phyloP scores from a whole-genome alignment of 2,888 invertebrate species.

The Leptinotarsa peninsularis region DNA sequence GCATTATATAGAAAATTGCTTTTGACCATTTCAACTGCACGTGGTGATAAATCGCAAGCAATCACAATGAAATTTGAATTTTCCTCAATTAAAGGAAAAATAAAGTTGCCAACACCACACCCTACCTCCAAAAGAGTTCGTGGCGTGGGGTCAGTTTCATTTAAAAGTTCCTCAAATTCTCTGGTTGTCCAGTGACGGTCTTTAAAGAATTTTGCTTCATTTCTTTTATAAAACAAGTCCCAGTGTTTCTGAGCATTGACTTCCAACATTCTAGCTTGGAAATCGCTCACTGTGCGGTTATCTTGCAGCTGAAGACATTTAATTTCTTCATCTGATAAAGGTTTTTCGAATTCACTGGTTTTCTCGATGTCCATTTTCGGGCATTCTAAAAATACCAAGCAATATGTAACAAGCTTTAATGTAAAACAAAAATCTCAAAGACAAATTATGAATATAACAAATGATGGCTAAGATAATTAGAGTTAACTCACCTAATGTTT shows the following conservation, averaged over 20 bases:
- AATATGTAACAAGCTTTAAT: neutral
- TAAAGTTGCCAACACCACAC: conserved; percentile 97
- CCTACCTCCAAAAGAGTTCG: conserved; percentile 83
- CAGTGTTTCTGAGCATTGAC: conserved; percentile 88
- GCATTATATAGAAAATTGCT: conserved; percentile 75
- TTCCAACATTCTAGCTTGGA: conserved; percentile 83
- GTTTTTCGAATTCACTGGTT: conserved; percentile 61
- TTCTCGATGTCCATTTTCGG: conserved; percentile 26
- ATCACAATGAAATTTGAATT: conserved; percentile 79
- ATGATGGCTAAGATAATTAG: neutral
- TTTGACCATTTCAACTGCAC: conserved; percentile 89
- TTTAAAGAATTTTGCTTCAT: conserved; percentile 92
- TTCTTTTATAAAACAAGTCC: conserved; percentile 97
- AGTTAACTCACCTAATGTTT: too few species aligned
- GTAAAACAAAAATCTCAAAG: neutral
- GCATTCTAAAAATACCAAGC: conserved; percentile 8
- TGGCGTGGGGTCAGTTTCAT: conserved; percentile 59
- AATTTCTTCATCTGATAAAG: conserved; percentile 72
- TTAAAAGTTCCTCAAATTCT: conserved; percentile 77
- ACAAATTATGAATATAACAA: neutral
- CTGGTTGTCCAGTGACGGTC: conserved; percentile 97
- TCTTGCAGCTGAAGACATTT: conserved; percentile 77
- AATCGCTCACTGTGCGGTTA: conserved; percentile 75
- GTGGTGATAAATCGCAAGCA: conserved; percentile 93
- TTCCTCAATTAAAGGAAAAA: conserved; percentile 90